phyloP scores from a whole-genome alignment of 1,140 invertebrate species.

The Lepidurus arcticus region DNA sequence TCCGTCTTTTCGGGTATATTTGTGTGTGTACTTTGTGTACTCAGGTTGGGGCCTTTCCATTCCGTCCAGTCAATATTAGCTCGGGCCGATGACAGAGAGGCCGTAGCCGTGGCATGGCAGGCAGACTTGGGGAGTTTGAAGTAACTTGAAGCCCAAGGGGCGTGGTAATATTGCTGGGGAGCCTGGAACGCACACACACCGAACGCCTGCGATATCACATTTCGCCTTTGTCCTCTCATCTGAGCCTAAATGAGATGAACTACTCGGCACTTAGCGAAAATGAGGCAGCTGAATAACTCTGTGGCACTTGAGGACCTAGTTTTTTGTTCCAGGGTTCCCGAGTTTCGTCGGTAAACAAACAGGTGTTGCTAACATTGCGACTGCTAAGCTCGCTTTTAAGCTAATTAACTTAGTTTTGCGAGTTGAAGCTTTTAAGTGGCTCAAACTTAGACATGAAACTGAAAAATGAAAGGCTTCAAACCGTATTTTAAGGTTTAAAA shows the following conservation, averaged over 20 bases:
- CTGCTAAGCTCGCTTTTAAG: background rate
- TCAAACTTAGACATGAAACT: background rate
- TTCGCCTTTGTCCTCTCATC: slow-evolving; percentile 2
- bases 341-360: slow-evolving; percentile 1
- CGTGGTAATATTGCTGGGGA: background rate
- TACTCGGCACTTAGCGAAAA: slow-evolving; percentile 2
- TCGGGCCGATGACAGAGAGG: slow-evolving; percentile 1
- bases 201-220: background rate
- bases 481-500: background rate
- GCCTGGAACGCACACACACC: background rate
- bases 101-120: background rate
- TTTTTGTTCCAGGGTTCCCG: background rate
- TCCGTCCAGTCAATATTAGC: slow-evolving; percentile 21
- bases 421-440: background rate
- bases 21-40: background rate
- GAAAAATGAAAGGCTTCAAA: background rate
- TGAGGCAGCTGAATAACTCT: background rate
- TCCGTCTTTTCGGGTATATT: slow-evolving; percentile 12
- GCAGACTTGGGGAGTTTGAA: background rate
- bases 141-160: slow-evolving; percentile 17
- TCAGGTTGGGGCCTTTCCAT: slow-evolving; percentile 18
- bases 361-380: slow-evolving; percentile 11
- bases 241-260: slow-evolving; percentile 21
- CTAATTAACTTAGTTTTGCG: background rate
- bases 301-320: background rate